Conservation (phyloP, 2,888 invertebrate species). For the Apodemia duryi region DNA sequence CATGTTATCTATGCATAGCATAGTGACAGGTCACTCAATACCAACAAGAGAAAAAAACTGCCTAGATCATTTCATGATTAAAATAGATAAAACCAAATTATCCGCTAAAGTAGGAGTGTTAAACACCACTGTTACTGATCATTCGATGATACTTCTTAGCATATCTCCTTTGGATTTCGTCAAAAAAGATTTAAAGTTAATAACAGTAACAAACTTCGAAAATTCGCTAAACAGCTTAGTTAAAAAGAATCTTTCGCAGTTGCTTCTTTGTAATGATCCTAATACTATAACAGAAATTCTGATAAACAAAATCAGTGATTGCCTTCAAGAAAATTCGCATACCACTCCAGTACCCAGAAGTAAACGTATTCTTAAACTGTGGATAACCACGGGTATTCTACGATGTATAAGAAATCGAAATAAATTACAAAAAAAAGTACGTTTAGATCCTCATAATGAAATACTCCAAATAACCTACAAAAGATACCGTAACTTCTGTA, state of each 20-base stretch:
- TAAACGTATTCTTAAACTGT: not conserved
- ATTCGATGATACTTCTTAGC: not conserved
- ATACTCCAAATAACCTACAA: constrained; percentile 21
- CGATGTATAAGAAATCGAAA: not conserved
- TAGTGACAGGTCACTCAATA: not conserved
- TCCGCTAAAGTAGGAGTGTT: not conserved
- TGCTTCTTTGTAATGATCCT: not conserved
- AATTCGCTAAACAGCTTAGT: not conserved
- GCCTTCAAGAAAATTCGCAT: not conserved
- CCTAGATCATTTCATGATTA: not conserved
- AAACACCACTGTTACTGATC: not conserved
- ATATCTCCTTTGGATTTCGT: not conserved
- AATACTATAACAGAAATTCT: not conserved
- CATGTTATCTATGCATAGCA: not conserved
- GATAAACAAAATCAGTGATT: not conserved
- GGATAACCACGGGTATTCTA: not conserved
- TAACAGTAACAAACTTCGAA: not conserved
- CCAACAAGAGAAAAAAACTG: not conserved
- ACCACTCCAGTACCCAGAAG: not conserved
- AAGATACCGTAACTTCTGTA: constrained; percentile 25
- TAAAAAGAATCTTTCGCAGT: not conserved
- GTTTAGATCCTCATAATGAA: constrained; percentile 1
- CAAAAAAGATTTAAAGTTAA: not conserved
- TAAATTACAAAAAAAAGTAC: not conserved
- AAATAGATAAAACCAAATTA: not conserved